Percentiles rank a stretch among this genome's conserved stretches.
Evolutionary conservation across 1,140 invertebrate genomes (phyloP).

Genomic region (Orius laevigatus): DNA sequence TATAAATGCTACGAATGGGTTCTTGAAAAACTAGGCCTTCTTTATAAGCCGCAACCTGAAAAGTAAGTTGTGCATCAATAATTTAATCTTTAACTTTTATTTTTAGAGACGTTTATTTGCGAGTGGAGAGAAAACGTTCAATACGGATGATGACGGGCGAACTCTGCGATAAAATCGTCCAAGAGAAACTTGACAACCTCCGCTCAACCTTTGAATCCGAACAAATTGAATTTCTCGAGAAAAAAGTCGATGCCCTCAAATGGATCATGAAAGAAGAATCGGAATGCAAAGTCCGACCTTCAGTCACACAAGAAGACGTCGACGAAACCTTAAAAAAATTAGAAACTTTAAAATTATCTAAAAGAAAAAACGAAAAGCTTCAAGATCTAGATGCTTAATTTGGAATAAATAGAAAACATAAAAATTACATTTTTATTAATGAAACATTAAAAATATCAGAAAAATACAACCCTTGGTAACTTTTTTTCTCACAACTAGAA

Average conservation of each 20-base stretch:
- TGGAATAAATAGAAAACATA: too few species aligned
- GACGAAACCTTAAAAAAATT: slow-evolving; percentile 35
- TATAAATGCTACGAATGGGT: slow-evolving; percentile 76
- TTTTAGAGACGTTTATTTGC: slow-evolving; percentile 11
- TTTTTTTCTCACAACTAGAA: too few species aligned
- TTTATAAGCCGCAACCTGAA: slow-evolving; percentile 45
- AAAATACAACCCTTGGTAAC: too few species aligned
- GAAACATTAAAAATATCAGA: too few species aligned
- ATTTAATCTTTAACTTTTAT: neutral
- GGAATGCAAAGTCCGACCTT: slow-evolving; percentile 40
- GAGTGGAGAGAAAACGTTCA: slow-evolving; percentile 39
- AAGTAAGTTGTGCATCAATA: slow-evolving; percentile 1
- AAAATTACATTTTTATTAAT: too few species aligned
- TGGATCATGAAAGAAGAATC: slow-evolving; percentile 55
- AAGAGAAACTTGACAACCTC: slow-evolving; percentile 45
- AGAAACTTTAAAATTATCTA: slow-evolving; percentile 17
- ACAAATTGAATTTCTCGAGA: slow-evolving; percentile 44
- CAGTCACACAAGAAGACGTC: slow-evolving; percentile 47
- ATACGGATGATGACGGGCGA: slow-evolving; percentile 42
- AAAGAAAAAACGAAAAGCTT: too few species aligned
- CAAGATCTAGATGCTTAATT: too few species aligned
- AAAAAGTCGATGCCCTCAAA: slow-evolving; percentile 37
- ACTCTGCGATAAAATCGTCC: slow-evolving; percentile 45
- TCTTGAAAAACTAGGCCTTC: slow-evolving; percentile 59
- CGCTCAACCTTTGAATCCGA: slow-evolving; percentile 40